Base-by-base conservation (phyloP, 2,113 vertebrate genomes). In the Dolichallabes microphthalmus region DNA sequence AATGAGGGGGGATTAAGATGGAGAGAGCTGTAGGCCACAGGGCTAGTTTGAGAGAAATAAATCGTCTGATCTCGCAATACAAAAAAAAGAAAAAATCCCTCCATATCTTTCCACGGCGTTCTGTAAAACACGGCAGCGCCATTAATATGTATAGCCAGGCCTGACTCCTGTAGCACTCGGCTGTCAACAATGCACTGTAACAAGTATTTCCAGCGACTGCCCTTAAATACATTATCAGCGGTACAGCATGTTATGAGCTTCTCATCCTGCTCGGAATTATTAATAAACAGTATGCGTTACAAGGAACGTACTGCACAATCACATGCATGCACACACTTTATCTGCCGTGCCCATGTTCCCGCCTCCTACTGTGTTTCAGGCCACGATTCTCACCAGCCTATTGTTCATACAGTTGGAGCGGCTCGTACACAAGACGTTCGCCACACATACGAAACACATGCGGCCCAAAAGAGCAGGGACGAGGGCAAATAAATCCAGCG, bases 131-230 rank as follows among this genome's bases (percentile, higher is more conserved):
- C 90, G 89, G 88, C 84, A 73, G 89, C 80, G 9, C 90, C 88
- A 93, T 93, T 92, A 92, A 93, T 93, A 93, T 94, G 91, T 82
- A 92, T 92, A 85, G 35, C 58, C 85, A 90, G 88, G 87, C 90
- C 71, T 85, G 87, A 84, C 50, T 87, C 89, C 86, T 87, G 90
- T 89, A 88, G 88, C 82, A 88, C 78, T 84, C 32, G 82, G 86
- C 71, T 91, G 91, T 93, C 90, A 93, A 90, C 88, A 86, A 73
- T 74, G 87, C 90, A 89, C 84, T 90, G 84, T 87, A 88, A 87
- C 85, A 91, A 89, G 89, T 71, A 27, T 84, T 89, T 91, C 82
- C 80, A 81, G 60, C 85, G 87, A 86, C 85, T 75, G 61, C 63
- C 45, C 73, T 85, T 84, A 86, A 85, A 81, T 82, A 83, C 85